These are phyloP conservation scores for Phyllotis vaccarum DNA, from an alignment of 2,797 vertebrate genomes.

Conservation along the genomic window DNA sequence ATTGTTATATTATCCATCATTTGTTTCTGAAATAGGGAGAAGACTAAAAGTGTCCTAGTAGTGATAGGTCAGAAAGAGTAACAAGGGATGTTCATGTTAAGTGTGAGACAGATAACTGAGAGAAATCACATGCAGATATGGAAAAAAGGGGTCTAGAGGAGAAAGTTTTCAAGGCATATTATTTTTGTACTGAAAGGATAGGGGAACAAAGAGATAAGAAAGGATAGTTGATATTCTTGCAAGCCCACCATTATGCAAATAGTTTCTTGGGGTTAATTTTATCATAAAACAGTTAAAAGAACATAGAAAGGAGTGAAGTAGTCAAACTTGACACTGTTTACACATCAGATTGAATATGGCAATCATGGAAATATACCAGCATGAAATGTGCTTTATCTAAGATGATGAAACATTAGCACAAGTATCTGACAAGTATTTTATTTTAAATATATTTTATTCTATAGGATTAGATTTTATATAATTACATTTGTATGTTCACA, in stretches of 20 bases:
- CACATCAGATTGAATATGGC: background rate
- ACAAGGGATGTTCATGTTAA: background rate
- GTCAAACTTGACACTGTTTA: background rate
- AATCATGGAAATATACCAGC: background rate
- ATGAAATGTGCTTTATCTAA: background rate
- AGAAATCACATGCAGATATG: background rate
- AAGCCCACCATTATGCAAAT: background rate
- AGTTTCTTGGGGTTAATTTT: background rate
- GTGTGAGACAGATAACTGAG: background rate
- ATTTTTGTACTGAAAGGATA: background rate
- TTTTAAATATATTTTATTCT: background rate
- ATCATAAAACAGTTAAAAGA: background rate
- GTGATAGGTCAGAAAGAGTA: background rate
- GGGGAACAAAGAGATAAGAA: background rate
- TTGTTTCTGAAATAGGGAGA: background rate
- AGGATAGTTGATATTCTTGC: background rate
- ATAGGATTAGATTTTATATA: background rate
- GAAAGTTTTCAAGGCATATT: background rate
- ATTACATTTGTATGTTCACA: background rate
- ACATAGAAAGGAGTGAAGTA: background rate
- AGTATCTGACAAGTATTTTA: background rate
- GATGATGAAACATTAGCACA: background rate
- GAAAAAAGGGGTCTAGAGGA: background rate
- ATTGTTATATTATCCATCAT: background rate
- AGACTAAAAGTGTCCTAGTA: background rate